These are phyloP conservation scores for Crotalus tigris DNA, from an alignment of 2,113 vertebrate species.

Conservation along the genomic window DNA sequence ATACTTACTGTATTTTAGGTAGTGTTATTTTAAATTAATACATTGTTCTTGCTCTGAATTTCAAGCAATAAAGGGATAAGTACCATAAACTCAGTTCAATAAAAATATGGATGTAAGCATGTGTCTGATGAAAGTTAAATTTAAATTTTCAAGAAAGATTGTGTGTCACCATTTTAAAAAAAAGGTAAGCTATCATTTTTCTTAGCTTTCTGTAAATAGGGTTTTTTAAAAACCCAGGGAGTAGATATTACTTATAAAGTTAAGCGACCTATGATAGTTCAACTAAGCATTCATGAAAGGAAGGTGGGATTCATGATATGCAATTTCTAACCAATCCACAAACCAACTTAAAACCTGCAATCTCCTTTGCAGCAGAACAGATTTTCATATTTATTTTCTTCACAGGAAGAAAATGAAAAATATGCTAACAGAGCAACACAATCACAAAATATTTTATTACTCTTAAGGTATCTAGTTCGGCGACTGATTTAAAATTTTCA, in stretches of 20 bases:
- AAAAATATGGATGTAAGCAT: not conserved
- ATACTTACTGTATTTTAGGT: not conserved
- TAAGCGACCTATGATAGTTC: not conserved
- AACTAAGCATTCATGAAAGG: conserved; percentile 3
- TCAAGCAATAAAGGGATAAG: not conserved
- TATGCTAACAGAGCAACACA: conserved; percentile 35
- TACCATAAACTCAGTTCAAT: not conserved
- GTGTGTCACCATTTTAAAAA: not conserved
- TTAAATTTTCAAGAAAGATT: not conserved
- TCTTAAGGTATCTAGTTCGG: conserved; percentile 44
- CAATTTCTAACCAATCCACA: conserved; percentile 7
- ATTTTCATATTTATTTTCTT: conserved; percentile 38
- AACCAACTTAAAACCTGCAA: conserved; percentile 6
- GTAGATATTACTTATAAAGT: conserved; percentile 7
- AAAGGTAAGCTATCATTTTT: not conserved
- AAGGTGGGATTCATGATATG: not conserved
- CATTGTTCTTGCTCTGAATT: not conserved
- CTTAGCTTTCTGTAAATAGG: not conserved
- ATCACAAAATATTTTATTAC: conserved; percentile 45
- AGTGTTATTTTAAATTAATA: not conserved
- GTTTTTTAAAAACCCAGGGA: not conserved
- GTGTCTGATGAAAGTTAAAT: not conserved
- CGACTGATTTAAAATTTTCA: conserved; percentile 31
- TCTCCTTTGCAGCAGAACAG: conserved; percentile 16
- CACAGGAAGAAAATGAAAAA: conserved; percentile 40